Base-by-base conservation (phyloP, 2,888 invertebrate species). In the Stegana nigrithorax region DNA sequence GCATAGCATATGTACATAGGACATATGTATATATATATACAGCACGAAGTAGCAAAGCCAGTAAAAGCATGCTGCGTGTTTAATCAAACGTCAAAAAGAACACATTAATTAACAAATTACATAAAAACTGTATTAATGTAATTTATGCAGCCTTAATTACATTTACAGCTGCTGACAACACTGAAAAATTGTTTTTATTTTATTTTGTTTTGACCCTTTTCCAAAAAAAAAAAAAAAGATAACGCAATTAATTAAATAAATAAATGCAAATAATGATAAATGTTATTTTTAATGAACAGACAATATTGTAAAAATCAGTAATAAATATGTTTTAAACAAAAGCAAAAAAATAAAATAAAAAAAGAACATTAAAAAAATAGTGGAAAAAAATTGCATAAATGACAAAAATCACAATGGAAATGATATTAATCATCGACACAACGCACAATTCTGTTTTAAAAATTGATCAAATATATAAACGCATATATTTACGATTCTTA, bases 121-220 rank as follows among this genome's bases (percentile, higher is more conserved):
- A 36, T 27, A 59, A 23, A 25, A 42, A 32, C 29, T 59, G 23
- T 42, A 50, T 53, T 26, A 59, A 69, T 75, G 65, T 71, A 72
- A 75, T 72, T 73, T 68, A 73, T 67, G 66, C 21, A 17, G 59
- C 65, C 60, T 73, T 77, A 75, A 77, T 75, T 67, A 65, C 65
- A 66, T 50, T 14, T 45, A 4, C 19, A 45, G 2, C 14, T 45
- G 23, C 17, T 21, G 58, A 45, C 21, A 63, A 47, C 60, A 67
- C 39, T 65, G 36, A 45, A 32, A 23, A 32, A 19, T 8, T 19
- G 14, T 50, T 19, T 14, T 8, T 60, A 58, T 56, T 17, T n/a
- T n/a, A n/a, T n/a, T n/a, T n/a, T n/a, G n/a, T n/a, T n/a, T n/a
- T n/a, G n/a, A n/a, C n/a, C n/a, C n/a, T n/a, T n/a, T 14, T 53